A percentile compares a stretch with the other conserved stretches of the same genome.
phyloP scores from a whole-genome alignment of 2,888 invertebrate genomes.

The Platynereis dumerilii region DNA sequence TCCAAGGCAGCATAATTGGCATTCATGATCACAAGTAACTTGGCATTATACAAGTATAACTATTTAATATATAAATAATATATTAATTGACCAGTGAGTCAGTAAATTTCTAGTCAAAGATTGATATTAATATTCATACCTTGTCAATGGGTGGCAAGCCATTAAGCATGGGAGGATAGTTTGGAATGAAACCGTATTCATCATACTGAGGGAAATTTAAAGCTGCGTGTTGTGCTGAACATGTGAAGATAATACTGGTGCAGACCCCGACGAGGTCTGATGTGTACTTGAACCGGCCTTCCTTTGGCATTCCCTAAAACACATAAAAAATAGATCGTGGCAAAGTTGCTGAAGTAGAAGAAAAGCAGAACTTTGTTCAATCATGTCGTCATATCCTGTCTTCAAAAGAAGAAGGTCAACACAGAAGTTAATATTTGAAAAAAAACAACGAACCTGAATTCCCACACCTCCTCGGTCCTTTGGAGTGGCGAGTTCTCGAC shows the following conservation, averaged over 20 bases:
- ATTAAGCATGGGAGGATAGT: conserved; percentile 42
- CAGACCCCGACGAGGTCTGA: conserved; percentile 35
- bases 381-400: too few relatives aligned
- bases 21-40: too few relatives aligned
- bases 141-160: conserved; percentile 38
- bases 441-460: conserved; percentile 42
- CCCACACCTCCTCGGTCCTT: conserved; percentile 57
- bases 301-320: conserved; percentile 38
- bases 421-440: too few relatives aligned
- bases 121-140: conserved; percentile 30
- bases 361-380: too few relatives aligned
- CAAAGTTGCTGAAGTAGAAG: too few relatives aligned
- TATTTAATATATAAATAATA: too few relatives aligned
- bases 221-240: conserved; percentile 45
- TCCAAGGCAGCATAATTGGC: too few relatives aligned
- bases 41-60: too few relatives aligned
- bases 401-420: too few relatives aligned
- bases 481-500: conserved; percentile 49
- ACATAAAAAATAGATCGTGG: neutral
- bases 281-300: conserved; percentile 29
- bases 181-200: conserved; percentile 50
- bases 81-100: too few relatives aligned
- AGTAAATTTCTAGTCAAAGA: too few relatives aligned
- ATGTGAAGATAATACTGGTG: conserved; percentile 39
- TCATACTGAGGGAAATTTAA: conserved; percentile 50